Evolutionary conservation across 2,113 vertebrate species (phyloP).

Genomic region (Muntiacus reevesi): DNA sequence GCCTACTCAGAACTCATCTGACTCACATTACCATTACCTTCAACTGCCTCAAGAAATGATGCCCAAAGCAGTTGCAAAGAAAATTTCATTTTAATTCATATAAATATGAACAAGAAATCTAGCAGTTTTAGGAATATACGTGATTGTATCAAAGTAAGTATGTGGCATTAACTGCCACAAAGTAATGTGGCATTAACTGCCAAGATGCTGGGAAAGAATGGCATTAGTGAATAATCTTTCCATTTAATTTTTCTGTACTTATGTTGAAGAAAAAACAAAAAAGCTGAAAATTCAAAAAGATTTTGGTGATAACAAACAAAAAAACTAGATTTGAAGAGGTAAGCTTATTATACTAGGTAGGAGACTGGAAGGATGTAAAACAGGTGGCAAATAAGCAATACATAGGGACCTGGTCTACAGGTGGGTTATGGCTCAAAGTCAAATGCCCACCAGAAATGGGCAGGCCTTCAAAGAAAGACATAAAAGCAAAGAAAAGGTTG

Average conservation of each 20-base stretch:
- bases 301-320: neutral
- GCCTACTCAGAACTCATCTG: neutral
- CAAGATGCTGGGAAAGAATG: neutral
- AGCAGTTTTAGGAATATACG: neutral
- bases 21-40: neutral
- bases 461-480: neutral
- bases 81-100: neutral
- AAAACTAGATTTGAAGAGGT: neutral
- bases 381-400: neutral
- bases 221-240: neutral
- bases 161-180: neutral
- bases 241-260: neutral
- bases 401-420: neutral
- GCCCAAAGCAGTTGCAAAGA: neutral
- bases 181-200: neutral
- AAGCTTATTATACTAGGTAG: neutral
- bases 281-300: slow-evolving; percentile 18
- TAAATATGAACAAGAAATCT: neutral
- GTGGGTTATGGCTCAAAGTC: neutral
- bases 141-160: neutral
- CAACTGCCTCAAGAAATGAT: neutral
- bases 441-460: neutral
- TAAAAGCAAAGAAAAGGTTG: neutral
- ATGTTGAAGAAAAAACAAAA: neutral
- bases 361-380: neutral